Base-by-base conservation (phyloP, 1,140 invertebrate genomes). In the Augochlora pura region DNA sequence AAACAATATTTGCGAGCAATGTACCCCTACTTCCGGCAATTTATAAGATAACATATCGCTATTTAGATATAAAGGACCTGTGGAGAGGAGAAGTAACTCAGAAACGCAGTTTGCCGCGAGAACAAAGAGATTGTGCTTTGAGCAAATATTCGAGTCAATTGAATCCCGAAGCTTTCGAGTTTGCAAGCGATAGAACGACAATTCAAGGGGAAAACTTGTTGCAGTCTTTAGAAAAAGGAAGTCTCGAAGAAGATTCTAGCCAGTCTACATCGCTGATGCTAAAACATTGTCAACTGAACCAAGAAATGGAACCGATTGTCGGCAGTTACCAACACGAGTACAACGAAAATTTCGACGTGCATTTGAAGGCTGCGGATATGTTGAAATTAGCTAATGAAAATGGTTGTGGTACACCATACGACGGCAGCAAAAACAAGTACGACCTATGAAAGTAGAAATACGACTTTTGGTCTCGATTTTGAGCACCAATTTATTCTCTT, bases 271-370 rank as follows among this genome's bases (percentile, higher is more conserved):
- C 23, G 7, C 18, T 6, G 2, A 59, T 71, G 23, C 6, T 25
- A 3, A 1, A 67, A 0, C 25, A 18, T 73, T 79, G 72, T 32
- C 70, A 18, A 60, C 62, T 32, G 71, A 7, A 8, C 4, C 38
- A 14, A 78, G 90, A 88, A 83, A 94, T 94, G 94, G 88, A 90
- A 65, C 87, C 92, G 42, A 93, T 94, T 77, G 79, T 90, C 66
- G 95, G 95, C 89, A 94, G 93, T 88, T 96, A 95, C 90, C 93
- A 94, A 83, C 94, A 95, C 59, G 94, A 94, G 80, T 94, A 93
- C 86, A 95, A 95, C 90, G 95, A 95, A 89, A 94, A 95, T 90
- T 89, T 95, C 84, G 94, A 95, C 68, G 94, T 95, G 77, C 95
- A 95, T 86, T 95, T 94, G 83, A 93, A 92, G 89, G 94, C 93